Percentiles rank a stretch among this genome's conserved stretches.
phyloP scores from a whole-genome alignment of 2,888 invertebrate genomes.

The Ypsolopha sequella region DNA sequence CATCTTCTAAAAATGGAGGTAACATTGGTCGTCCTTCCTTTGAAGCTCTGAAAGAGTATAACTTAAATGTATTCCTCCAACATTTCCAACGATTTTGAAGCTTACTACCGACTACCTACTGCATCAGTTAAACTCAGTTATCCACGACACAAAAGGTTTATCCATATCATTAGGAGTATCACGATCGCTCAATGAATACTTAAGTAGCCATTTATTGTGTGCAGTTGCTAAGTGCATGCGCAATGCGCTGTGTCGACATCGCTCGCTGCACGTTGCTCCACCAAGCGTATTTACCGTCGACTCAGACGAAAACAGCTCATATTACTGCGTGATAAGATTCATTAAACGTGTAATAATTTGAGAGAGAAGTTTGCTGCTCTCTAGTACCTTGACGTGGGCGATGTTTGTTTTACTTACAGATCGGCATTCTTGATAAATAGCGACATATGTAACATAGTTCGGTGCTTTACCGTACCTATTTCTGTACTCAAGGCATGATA shows the following conservation, averaged over 20 bases:
- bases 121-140: neutral
- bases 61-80: no score
- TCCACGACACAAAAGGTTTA: neutral
- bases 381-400: slow-evolving; percentile 5
- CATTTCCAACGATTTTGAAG: no score
- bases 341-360: neutral
- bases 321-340: neutral
- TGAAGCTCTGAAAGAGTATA: no score
- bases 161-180: slow-evolving; percentile 2
- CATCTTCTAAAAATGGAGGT: no score
- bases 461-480: neutral
- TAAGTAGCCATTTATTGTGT: slow-evolving; percentile 2
- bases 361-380: neutral
- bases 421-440: slow-evolving; percentile 3
- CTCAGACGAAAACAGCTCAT: neutral
- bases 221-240: slow-evolving; percentile 5
- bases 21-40: no score
- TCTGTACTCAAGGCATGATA: neutral
- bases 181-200: slow-evolving; percentile 2
- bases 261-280: neutral
- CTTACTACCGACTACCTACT: no score
- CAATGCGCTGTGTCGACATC: slow-evolving; percentile 5
- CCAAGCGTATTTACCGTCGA: neutral
- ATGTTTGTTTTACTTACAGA: slow-evolving; percentile 8
- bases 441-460: neutral